Evolutionary conservation across 2,113 vertebrate species (phyloP), one percentile per base, ranked within the genome.

Genomic region (Ploceus nigricollis): DNA sequence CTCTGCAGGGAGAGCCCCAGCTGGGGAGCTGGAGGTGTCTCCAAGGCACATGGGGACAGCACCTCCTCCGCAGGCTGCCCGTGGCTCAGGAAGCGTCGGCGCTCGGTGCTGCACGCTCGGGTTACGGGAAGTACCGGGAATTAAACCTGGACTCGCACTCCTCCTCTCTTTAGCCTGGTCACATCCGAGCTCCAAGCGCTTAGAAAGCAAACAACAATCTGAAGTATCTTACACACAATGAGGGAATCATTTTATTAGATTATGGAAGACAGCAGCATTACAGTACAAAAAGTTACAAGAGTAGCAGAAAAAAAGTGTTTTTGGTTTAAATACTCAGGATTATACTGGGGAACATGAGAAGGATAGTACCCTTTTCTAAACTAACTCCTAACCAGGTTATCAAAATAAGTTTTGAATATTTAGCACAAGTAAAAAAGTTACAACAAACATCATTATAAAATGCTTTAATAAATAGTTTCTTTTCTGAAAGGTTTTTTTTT

Each of bases 391-490:
- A 96, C 50, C 93, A 96, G 91, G 93, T 92, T 97, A 97, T 94
- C 94, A 96, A 96, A 97, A 97, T 97, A 96, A 97, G 88, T 96
- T 93, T 87, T 94, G 96, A 96, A 79, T 96, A 96, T 96, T 97
- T 70, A 97, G 94, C 94, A 94, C 93, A 95, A 97, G 94, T 92
- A 96, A 96, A 97, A 97, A 97, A 97, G 94, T 95, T 95, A 97
- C 97, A 97, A 97, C 92, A 95, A 97, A 89, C 96, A 85, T 98
- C 97, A 97, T 98, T 99, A 99, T 99, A 98, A 99, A 99, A 98
- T 98, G 98, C 97, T 99, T 99, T 99, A 99, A 99, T 99, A 99
- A 99, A 99, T 99, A 98, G 96, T 98, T 98, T 98, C 92, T 97
- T 98, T 96, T 97, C 95, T 93, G 95, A 98, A 98, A 97, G 95